A percentile compares a stretch with the other conserved stretches of the same genome.
Conservation (phyloP, 2,113 vertebrate species). For the Bos indicus region DNA sequence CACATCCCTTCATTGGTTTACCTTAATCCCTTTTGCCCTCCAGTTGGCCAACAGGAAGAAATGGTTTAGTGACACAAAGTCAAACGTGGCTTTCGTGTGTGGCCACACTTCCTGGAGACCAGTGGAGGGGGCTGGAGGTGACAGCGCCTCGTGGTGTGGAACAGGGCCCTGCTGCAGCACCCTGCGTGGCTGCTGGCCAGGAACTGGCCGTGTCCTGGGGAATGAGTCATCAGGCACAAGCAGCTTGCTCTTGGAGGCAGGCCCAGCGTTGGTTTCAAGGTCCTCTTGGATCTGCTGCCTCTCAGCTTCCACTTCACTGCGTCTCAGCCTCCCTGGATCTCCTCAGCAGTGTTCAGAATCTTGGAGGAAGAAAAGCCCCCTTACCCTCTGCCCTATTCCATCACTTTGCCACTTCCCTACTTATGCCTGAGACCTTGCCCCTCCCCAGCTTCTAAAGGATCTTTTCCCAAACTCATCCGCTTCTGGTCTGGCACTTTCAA, state of each 20-base stretch:
- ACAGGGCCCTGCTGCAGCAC: neutral
- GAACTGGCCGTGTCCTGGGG: conserved; percentile 21
- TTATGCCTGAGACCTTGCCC: neutral
- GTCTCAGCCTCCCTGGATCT: neutral
- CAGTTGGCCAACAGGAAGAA: conserved; percentile 9
- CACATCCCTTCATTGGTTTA: neutral
- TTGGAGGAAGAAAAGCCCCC: neutral
- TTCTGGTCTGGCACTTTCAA: neutral
- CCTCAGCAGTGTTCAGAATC: neutral
- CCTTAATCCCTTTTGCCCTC: neutral
- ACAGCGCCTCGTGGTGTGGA: neutral
- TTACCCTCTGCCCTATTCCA: neutral
- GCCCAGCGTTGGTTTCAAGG: conserved; percentile 37
- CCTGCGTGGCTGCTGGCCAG: conserved; percentile 36
- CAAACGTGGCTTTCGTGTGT: neutral
- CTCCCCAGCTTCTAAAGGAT: neutral
- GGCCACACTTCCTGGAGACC: neutral
- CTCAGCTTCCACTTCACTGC: neutral
- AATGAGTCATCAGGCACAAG: conserved; percentile 59
- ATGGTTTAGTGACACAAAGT: conserved; percentile 16
- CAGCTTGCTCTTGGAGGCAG: conserved; percentile 38
- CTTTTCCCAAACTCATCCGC: neutral
- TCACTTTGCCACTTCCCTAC: neutral
- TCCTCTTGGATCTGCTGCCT: neutral
- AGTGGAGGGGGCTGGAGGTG: neutral